Conservation (phyloP, 1,140 invertebrate genomes). For the Bombus terrestris region DNA sequence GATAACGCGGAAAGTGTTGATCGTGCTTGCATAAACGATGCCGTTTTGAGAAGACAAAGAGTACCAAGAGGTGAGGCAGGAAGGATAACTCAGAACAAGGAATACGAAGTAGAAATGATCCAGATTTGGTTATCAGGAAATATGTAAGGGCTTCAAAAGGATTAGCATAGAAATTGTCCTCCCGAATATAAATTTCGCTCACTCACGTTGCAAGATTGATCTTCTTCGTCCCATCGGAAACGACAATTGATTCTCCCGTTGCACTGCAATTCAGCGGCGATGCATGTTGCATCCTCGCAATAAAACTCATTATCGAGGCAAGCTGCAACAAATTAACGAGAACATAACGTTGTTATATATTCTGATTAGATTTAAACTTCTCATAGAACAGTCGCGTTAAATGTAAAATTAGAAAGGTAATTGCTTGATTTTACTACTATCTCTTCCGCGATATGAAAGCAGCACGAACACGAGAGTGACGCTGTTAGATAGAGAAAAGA, state of each 20-base stretch:
- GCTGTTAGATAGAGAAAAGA: not conserved
- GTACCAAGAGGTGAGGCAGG: not conserved
- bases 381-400: no score
- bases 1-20: not conserved
- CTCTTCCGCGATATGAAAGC: not conserved
- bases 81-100: no score
- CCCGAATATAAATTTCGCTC: slow-evolving; percentile 9
- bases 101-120: not conserved
- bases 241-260: slow-evolving; percentile 91
- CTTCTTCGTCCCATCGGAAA: slow-evolving; percentile 91
- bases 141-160: slow-evolving; percentile 2
- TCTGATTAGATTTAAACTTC: not conserved
- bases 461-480: not conserved
- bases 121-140: slow-evolving; percentile 31
- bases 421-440: not conserved
- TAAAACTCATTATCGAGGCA: slow-evolving; percentile 88
- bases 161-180: slow-evolving; percentile 34
- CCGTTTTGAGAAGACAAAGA: not conserved
- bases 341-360: not conserved
- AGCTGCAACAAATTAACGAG: slow-evolving; percentile 61
- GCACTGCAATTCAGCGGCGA: slow-evolving; percentile 87
- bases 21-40: not conserved
- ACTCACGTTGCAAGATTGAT: slow-evolving; percentile 87
- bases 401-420: not conserved
- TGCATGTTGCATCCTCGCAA: slow-evolving; percentile 94